A percentile compares a stretch with the other conserved stretches of the same genome.
These are phyloP conservation scores for Eciton burchellii DNA, from an alignment of 1,140 invertebrate species.

Conservation along the genomic window DNA sequence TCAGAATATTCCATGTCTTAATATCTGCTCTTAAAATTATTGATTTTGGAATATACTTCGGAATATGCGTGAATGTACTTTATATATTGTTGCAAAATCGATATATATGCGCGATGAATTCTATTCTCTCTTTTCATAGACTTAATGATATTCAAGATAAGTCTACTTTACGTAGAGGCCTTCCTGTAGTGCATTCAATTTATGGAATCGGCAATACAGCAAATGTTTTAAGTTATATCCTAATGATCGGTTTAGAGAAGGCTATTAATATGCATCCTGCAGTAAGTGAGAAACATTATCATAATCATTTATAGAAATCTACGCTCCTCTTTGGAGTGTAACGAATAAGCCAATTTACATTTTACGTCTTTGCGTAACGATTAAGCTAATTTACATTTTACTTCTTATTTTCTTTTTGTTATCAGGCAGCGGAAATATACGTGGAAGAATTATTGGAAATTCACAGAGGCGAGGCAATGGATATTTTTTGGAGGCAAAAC, in stretches of 20 bases:
- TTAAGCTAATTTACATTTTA: constrained; percentile 63
- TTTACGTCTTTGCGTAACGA: no score
- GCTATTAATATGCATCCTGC: constrained; percentile 93
- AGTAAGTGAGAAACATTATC: constrained; percentile 83
- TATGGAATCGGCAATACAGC: constrained; percentile 97
- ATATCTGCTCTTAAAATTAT: no score
- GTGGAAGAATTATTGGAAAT: constrained; percentile 96
- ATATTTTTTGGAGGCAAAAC: constrained; percentile 99
- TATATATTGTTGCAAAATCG: no score
- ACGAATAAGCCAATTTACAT: background rate
- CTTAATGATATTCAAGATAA: constrained; percentile 99
- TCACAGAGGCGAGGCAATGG: constrained; percentile 98
- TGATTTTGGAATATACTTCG: no score
- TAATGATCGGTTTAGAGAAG: constrained; percentile 96
- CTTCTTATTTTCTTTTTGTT: no score
- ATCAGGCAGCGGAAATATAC: constrained; percentile 92
- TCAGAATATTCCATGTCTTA: no score
- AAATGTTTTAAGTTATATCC: constrained; percentile 97
- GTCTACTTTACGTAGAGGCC: constrained; percentile 95
- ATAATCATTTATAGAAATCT: background rate
- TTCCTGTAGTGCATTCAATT: constrained; percentile 97
- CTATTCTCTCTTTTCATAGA: constrained; percentile 88
- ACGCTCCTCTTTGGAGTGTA: no score
- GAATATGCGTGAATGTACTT: no score
- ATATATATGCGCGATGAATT: no score